Base-by-base conservation (phyloP, 2,797 vertebrate genomes). In the Lophura swinhoii region DNA sequence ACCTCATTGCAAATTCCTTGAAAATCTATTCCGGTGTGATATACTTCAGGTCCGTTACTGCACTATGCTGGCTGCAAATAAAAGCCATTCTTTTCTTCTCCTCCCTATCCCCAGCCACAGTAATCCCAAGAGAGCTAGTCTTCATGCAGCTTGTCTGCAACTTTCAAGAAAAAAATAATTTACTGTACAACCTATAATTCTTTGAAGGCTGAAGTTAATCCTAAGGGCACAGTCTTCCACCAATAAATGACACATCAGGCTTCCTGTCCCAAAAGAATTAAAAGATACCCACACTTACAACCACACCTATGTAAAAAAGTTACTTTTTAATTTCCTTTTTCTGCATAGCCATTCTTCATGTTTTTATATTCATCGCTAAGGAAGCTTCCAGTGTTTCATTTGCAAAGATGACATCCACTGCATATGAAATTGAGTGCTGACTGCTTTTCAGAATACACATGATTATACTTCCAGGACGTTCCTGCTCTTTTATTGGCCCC, bases 351-450 rank as follows among this genome's bases (percentile, higher is more conserved):
- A 87, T 89, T 92, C 85, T 93, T 91, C 2, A 7, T 66, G 64
- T 93, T 97, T 96, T 90, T 81, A 84, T 91, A 76, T 74, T 94
- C 88, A 67, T 64, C 82, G 64, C 93, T 94, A 72, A 94, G 87
- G 86, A 94, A 96, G 90, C 55, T 85, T 77, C 88, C 60, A 64
- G 37, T 91, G 81, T 83, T 97, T 97, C 94, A 94, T 95, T 96
- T 96, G 79, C 84, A 80, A 92, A 67, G 87, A 67, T 96, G 88
- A 95, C 88, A 96, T 84, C 41, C 17, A 66, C 33, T 91, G 91
- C 93, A 96, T 97, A 94, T 92, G 90, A 97, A 97, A 96, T 72
- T 80, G 75, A 93, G 67, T 79, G 56, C 68, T 82, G 75, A n/a
- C 44, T 86, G 85, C 93, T 91, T 94, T 91, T 92, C 83, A 93